Evolutionary conservation across 2,888 invertebrate species (phyloP).

Genomic region (Ophonus ardosiacus): DNA sequence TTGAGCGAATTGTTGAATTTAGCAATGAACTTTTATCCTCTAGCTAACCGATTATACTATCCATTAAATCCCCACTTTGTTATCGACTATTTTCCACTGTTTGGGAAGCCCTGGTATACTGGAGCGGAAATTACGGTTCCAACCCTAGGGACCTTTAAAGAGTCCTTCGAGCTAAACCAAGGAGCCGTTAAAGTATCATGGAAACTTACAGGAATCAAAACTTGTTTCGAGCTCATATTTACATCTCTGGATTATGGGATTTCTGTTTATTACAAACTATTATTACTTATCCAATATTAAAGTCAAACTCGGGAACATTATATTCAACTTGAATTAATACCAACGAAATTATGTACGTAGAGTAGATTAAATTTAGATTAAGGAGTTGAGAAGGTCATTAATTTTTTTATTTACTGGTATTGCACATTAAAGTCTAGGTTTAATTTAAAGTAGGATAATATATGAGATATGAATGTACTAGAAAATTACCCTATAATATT

Average conservation of each 20-base stretch:
- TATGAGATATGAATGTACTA: too few species aligned
- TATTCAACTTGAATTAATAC: conserved; percentile 26
- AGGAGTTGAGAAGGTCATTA: background rate
- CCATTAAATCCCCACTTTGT: background rate
- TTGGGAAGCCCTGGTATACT: conserved; percentile 38
- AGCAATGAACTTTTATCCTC: background rate
- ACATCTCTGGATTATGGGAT: conserved; percentile 54
- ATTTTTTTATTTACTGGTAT: background rate
- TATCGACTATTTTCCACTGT: conserved; percentile 14
- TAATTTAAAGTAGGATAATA: background rate
- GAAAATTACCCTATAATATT: too few species aligned
- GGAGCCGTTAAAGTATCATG: conserved; percentile 56
- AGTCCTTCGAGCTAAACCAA: conserved; percentile 53
- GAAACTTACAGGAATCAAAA: conserved; percentile 60
- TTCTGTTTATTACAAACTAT: conserved; percentile 39
- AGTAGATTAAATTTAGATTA: conserved; percentile 6
- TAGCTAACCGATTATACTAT: background rate
- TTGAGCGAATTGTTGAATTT: background rate
- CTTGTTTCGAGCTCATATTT: conserved; percentile 58
- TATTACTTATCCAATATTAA: conserved; percentile 44
- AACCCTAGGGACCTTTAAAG: conserved; percentile 61
- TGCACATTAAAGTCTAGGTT: background rate
- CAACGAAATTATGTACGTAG: conserved; percentile 1
- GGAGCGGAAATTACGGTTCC: conserved; percentile 63
- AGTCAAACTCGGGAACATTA: conserved; percentile 9